Evolutionary conservation across 1,140 invertebrate genomes (phyloP), one percentile per base, ranked within the genome.

Genomic region (Cherax destructor): DNA sequence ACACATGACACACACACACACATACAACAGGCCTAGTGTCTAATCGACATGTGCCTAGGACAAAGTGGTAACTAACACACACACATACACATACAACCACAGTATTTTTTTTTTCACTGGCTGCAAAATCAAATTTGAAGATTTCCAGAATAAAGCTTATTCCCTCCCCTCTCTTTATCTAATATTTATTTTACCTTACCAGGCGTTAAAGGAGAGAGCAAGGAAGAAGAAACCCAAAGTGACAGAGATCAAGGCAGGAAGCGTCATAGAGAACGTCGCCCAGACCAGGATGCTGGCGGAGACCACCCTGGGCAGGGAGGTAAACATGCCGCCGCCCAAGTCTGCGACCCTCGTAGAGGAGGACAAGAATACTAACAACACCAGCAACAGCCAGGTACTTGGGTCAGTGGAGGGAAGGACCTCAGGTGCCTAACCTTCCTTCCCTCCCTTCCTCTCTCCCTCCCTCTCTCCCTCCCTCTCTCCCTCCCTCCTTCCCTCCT

Each of bases 201-300:
- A 96, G 96, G 97, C 97, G 52, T 95, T 99, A 94, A 96, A 97
- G 76, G 96, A 97, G 92, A 96, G 98, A 93, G 98, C 98, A 30
- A 96, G 96, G 94, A 98, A 98, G 94, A 96, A 97, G 92, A 97
- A 97, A 94, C 96, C 97, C 6, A 96, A 97, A 92, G 95, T 96
- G 91, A 95, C 96, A 76, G 96, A 97, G 84, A 96, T 97, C 86
- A 96, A 96, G 91, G 96, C 97, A 2, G 97, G 97, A 52, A 97
- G 97, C 93, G 97, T 98, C 92, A 98, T 98, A 94, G 97, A 98
- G 95, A 98, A 98, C 94, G 96, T 98, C 83, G 97, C 97, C 65
- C 97, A 97, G 94, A 98, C 97, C 1, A 95, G 95, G 94, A 95
- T 97, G 93, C 95, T 98, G 93, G 97, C 97, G 50, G 97, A 98